phyloP scores from a whole-genome alignment of 2,797 vertebrate genomes.

The Diceros bicornis region DNA sequence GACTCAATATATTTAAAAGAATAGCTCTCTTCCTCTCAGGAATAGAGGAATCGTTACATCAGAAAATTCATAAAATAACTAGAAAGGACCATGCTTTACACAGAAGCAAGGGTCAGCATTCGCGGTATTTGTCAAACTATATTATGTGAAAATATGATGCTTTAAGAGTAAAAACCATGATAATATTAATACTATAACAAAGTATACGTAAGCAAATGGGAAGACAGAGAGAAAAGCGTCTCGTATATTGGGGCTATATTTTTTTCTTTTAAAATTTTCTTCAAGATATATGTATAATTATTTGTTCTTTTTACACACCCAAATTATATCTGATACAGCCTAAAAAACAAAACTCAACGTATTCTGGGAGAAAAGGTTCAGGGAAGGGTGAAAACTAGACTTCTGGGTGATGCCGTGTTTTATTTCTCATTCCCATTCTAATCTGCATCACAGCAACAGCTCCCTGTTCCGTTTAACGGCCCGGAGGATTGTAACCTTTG shows the following conservation, averaged over 20 bases:
- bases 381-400: neutral
- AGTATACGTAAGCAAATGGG: neutral
- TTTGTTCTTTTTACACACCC: neutral
- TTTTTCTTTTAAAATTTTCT: neutral
- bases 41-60: neutral
- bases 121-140: neutral
- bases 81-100: neutral
- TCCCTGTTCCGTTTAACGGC: neutral
- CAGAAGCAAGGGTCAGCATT: neutral
- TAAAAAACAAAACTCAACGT: neutral
- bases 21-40: neutral
- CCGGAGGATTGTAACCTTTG: neutral
- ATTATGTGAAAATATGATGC: neutral
- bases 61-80: constrained; percentile 51
- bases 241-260: neutral
- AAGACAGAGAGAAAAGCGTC: neutral
- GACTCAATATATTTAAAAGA: constrained; percentile 11
- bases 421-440: neutral
- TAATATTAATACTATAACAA: neutral
- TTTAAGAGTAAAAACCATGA: neutral
- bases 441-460: neutral
- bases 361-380: neutral
- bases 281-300: neutral
- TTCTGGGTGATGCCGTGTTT: neutral
- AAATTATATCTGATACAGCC: neutral